These are phyloP conservation scores for Oreohelix idahoensis DNA, from an alignment of 1,140 invertebrate species.

Conservation along the genomic window DNA sequence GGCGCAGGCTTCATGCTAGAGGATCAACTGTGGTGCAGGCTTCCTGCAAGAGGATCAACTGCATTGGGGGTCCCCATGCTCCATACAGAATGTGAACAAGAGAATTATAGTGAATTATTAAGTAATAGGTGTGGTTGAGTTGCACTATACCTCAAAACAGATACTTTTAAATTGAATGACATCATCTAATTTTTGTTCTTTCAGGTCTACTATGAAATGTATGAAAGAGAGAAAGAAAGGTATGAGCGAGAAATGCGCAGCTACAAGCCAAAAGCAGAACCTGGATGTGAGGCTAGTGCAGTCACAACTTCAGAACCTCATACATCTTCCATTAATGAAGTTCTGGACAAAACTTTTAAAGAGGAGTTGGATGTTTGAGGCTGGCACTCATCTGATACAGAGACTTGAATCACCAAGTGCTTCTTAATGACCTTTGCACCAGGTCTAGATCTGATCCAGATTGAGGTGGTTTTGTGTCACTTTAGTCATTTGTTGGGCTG, in stretches of 20 bases:
- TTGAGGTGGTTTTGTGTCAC: too few species aligned
- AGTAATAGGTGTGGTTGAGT: too few species aligned
- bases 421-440: neutral
- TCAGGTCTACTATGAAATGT: conserved; percentile 64
- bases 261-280: conserved; percentile 40
- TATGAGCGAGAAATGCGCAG: conserved; percentile 54
- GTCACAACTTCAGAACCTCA: neutral
- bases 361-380: conserved; percentile 26
- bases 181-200: neutral
- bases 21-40: too few species aligned
- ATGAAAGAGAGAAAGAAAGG: conserved; percentile 59
- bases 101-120: too few species aligned
- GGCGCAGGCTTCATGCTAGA: too few species aligned
- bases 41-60: too few species aligned
- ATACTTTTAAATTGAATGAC: too few species aligned
- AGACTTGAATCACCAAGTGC: neutral
- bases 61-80: too few species aligned
- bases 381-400: neutral
- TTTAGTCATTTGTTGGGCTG: neutral
- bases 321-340: conserved; percentile 2
- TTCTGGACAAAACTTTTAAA: neutral
- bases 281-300: neutral
- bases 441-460: neutral
- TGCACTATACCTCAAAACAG: too few species aligned
- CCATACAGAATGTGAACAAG: too few species aligned